Conservation (phyloP, 2,888 invertebrate species). For the Apodemia mormo region DNA sequence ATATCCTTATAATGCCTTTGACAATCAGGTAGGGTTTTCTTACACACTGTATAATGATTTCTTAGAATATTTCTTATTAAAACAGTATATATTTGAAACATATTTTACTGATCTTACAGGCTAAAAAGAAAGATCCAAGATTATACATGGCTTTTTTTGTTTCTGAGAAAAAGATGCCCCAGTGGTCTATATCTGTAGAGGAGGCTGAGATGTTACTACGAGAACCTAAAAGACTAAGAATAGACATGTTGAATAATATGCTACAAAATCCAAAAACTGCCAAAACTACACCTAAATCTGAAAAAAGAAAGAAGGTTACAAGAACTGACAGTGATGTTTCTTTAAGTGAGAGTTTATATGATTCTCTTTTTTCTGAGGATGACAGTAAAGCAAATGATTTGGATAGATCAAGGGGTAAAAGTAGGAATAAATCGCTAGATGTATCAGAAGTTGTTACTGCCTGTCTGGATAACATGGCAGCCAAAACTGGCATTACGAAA, state of each 20-base stretch:
- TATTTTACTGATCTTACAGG: conserved; percentile 52
- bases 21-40: too few relatives aligned
- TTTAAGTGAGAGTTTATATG: conserved; percentile 72
- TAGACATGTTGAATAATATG: conserved; percentile 74
- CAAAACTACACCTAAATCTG: conserved; percentile 51
- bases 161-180: conserved; percentile 75
- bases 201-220: conserved; percentile 86
- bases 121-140: conserved; percentile 78
- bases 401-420: conserved; percentile 51
- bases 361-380: conserved; percentile 70
- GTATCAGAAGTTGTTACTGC: conserved; percentile 75
- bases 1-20: too few relatives aligned
- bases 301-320: conserved; percentile 56
- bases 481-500: conserved; percentile 73
- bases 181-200: conserved; percentile 88
- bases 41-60: neutral
- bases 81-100: neutral
- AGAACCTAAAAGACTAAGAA: conserved; percentile 80
- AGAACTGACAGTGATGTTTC: conserved; percentile 72
- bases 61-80: neutral
- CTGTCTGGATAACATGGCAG: conserved; percentile 75
- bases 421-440: conserved; percentile 63
- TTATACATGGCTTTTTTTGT: conserved; percentile 77
- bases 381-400: conserved; percentile 56
- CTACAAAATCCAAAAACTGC: conserved; percentile 48